Evolutionary conservation across 2,113 vertebrate species (phyloP), one percentile per base, ranked within the genome.

Genomic region (Eupsittula cactorum): DNA sequence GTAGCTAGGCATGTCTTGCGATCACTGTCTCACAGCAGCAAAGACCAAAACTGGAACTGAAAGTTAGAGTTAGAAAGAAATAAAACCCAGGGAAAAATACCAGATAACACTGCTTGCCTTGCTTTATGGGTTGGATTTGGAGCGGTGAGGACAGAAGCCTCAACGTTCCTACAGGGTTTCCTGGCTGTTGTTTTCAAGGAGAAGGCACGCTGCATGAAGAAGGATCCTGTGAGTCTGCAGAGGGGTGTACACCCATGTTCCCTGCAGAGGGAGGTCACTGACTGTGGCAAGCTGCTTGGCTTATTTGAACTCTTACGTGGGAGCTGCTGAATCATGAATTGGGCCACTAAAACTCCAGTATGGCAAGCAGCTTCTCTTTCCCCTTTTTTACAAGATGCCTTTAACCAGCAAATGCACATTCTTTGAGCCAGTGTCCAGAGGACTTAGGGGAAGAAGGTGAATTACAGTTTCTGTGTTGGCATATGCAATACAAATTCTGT

Each of bases 31-130:
- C 74, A 79, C 11, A 69, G 84, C 52, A 88, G 74, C 44, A 35
- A 92, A 78, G 33, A 69, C 18, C 80, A 92, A 97, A 92, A 94
- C 41, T 15, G 27, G 94, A 96, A 96, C 67, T 91, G 81, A 96
- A 96, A 95, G 71, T n/a, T 52, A 60, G 52, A 64, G 28, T 23
- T 29, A 62, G 67, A 50, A 33, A 77, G n/a, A 94, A 87, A 77
- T 35, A 88, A 93, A 93, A 71, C 9, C 5, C 20, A 31, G 65
- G 39, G 63, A 73, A 78, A 86, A 91, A 64, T 31, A 47, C 35
- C 44, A 76, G 60, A 64, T 31, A 76, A 37, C 9, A 23, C 10
- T 37, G 18, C 27, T 60, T 37, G 52, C 52, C 33, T 82, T 84
- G 68, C 44, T 57, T 74, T 47, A 50, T 49, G 21, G 18, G 21